A percentile compares a stretch with the other conserved stretches of the same genome.
These are phyloP conservation scores for Unio delphinus DNA, from an alignment of 2,888 invertebrate species.

Conservation along the genomic window DNA sequence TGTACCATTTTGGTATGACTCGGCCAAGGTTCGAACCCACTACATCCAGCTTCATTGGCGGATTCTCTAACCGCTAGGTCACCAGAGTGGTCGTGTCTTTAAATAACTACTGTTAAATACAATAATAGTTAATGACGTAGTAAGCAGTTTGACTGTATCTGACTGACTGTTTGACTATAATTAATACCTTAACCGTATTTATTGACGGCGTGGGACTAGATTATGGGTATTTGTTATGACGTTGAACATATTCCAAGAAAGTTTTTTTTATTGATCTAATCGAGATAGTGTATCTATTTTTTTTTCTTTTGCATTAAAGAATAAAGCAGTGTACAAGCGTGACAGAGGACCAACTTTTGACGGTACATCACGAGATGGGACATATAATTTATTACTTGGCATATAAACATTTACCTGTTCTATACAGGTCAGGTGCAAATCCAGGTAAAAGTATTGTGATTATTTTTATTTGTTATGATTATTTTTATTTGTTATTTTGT, in stretches of 20 bases:
- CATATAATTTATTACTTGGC: slow-evolving; percentile 65
- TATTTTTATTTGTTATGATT: no score
- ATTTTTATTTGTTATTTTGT: no score
- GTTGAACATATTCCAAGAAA: neutral
- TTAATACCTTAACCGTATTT: neutral
- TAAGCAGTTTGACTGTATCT: neutral
- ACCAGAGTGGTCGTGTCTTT: no score
- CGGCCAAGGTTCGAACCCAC: no score
- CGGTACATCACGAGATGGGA: slow-evolving; percentile 70
- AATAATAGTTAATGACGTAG: no score
- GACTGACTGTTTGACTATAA: neutral
- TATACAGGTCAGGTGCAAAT: slow-evolving; percentile 84
- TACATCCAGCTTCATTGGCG: no score
- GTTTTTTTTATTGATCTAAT: neutral
- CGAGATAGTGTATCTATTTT: neutral
- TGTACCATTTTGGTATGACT: no score
- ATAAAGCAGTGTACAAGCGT: slow-evolving; percentile 68
- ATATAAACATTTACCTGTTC: slow-evolving; percentile 66
- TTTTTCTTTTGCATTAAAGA: slow-evolving; percentile 36
- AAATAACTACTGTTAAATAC: no score
- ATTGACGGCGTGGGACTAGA: neutral
- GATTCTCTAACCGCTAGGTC: no score
- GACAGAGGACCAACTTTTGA: slow-evolving; percentile 59
- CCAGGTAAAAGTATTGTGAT: slow-evolving; percentile 76
- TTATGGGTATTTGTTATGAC: neutral